These are phyloP conservation scores for Gadus macrocephalus DNA, from an alignment of 2,113 vertebrate genomes.

Conservation along the genomic window DNA sequence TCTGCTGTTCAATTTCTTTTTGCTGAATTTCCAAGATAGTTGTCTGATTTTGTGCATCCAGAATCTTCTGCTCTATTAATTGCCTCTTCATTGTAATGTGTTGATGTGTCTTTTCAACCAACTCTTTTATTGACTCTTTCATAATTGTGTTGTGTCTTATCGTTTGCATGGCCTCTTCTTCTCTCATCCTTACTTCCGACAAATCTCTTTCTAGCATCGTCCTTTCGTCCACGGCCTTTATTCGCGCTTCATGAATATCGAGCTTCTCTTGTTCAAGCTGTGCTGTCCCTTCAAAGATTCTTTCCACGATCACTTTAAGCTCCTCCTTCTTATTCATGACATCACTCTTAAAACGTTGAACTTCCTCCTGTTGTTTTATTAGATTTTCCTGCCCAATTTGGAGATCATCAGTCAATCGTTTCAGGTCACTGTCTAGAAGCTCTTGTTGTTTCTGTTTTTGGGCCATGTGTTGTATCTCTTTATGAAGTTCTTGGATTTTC, in stretches of 20 bases:
- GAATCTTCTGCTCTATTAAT: neutral
- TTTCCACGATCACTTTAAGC: neutral
- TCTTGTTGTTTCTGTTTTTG: neutral
- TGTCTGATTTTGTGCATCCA: neutral
- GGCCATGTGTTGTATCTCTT: neutral
- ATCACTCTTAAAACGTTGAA: conserved; percentile 7
- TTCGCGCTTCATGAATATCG: neutral
- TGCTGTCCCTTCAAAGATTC: neutral
- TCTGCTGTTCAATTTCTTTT: neutral
- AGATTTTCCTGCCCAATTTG: no score
- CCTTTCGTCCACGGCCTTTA: neutral
- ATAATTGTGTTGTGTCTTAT: neutral
- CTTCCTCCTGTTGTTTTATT: neutral
- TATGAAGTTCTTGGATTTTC: neutral
- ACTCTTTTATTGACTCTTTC: neutral
- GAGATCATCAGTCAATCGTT: no score
- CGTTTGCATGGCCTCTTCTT: neutral
- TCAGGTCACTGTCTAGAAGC: no score
- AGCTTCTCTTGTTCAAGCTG: neutral
- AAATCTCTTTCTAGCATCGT: neutral
- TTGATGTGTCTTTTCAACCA: neutral
- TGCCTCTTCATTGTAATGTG: neutral
- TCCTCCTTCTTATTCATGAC: conserved; percentile 13
- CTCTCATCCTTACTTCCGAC: neutral
- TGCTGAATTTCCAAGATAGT: neutral